Percentiles rank a stretch among this genome's conserved stretches.
phyloP scores from a whole-genome alignment of 1,140 invertebrate genomes.

The Aculops lycopersici region DNA sequence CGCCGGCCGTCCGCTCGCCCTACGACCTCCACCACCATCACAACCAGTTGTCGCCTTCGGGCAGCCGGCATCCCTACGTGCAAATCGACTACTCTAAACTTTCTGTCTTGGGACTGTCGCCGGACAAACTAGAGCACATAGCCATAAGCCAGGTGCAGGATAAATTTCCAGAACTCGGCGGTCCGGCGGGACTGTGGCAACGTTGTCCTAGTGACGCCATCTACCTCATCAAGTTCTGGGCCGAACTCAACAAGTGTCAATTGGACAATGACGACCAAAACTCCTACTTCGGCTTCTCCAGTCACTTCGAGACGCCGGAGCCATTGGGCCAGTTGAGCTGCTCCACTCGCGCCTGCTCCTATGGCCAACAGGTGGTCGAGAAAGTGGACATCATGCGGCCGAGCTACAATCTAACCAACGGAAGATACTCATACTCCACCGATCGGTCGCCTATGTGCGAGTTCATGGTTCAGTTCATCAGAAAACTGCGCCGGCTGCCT shows the following conservation, averaged over 20 bases:
- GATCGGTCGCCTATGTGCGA: conserved; percentile 96
- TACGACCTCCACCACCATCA: conserved; percentile 31
- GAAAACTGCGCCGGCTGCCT: conserved; percentile 84
- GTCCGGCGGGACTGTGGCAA: conserved; percentile 80
- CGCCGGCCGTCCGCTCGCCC: not conserved
- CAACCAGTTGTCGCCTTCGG: conserved; percentile 87
- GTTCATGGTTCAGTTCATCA: conserved; percentile 99
- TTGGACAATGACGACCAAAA: conserved; percentile 60
- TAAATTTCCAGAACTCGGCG: conserved; percentile 96
- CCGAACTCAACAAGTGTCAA: conserved; percentile 77
- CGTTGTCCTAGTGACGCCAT: conserved; percentile 88
- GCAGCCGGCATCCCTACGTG: conserved; percentile 79
- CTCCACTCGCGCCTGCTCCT: conserved; percentile 97
- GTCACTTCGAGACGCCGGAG: conserved; percentile 86
- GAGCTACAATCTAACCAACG: conserved; percentile 15
- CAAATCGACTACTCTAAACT: too few species aligned
- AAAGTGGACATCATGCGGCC: conserved; percentile 44
- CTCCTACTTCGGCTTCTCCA: conserved; percentile 83
- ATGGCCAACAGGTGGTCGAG: conserved; percentile 96
- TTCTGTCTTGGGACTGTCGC: too few species aligned
- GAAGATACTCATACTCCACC: conserved; percentile 78
- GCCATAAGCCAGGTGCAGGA: conserved; percentile 92
- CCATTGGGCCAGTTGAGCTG: conserved; percentile 95
- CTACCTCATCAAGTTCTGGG: conserved; percentile 99
- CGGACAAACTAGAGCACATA: conserved; percentile 72